phyloP scores from a whole-genome alignment of 2,113 vertebrate genomes.

The Orcinus orca region DNA sequence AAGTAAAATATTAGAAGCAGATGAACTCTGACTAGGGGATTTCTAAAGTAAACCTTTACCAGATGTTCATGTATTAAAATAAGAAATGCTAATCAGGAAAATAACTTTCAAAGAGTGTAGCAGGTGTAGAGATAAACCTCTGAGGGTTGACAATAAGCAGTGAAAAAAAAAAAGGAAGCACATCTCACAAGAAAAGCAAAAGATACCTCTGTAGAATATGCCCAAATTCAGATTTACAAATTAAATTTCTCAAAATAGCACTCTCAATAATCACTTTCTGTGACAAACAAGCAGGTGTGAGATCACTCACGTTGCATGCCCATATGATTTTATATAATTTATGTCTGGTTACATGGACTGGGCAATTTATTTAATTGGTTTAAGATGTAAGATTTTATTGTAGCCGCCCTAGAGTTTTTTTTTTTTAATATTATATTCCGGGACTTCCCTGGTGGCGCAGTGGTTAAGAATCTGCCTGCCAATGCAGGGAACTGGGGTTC shows the following conservation, averaged over 20 bases:
- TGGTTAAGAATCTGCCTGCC: too few species aligned
- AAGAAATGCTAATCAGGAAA: constrained; percentile 50
- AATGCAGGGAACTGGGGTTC: too few species aligned
- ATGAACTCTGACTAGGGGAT: neutral
- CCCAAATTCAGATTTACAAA: constrained; percentile 32
- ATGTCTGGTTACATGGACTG: neutral
- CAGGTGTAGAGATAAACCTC: constrained; percentile 48
- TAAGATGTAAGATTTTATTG: constrained; percentile 27
- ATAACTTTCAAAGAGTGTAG: constrained; percentile 11
- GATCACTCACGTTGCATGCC: neutral
- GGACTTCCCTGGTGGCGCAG: too few species aligned
- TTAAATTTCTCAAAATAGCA: constrained; percentile 25
- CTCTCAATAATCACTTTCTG: neutral
- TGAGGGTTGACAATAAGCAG: neutral
- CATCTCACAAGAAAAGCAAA: constrained; percentile 20
- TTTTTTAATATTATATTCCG: neutral
- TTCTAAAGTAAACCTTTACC: constrained; percentile 49
- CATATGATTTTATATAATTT: neutral
- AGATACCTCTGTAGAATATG: neutral
- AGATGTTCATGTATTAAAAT: constrained; percentile 56
- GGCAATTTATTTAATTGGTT: constrained; percentile 19
- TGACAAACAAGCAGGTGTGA: neutral
- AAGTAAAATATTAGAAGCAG: constrained; percentile 16
- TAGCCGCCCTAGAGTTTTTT: neutral
- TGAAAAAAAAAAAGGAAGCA: neutral